These are phyloP conservation scores for Falcunculus frontatus DNA, from an alignment of 2,113 vertebrate genomes.

Conservation along the genomic window DNA sequence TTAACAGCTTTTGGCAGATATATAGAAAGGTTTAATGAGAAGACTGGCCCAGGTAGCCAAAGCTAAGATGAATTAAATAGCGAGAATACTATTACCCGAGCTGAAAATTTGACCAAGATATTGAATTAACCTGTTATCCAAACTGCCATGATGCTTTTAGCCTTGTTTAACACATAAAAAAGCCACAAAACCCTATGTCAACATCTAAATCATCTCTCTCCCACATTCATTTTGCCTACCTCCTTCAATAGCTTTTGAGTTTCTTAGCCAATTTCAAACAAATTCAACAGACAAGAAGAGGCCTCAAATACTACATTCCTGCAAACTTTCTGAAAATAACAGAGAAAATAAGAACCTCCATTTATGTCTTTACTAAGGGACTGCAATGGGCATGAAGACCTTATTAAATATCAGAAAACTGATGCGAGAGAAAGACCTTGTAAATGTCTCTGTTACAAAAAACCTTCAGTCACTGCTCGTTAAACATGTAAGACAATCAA, in stretches of 20 bases:
- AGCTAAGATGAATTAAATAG: not conserved
- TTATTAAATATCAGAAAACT: not conserved
- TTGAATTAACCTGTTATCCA: not conserved
- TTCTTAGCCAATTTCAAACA: not conserved
- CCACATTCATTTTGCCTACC: not conserved
- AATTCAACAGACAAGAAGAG: not conserved
- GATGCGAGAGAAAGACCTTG: not conserved
- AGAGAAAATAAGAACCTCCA: not conserved
- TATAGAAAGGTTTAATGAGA: not conserved
- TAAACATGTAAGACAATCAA: not conserved
- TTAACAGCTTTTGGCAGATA: not conserved
- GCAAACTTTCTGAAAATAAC: not conserved
- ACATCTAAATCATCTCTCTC: not conserved
- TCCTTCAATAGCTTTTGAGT: not conserved
- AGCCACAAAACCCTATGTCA: not conserved
- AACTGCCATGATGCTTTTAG: not conserved
- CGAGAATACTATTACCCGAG: not conserved
- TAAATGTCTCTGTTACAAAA: not conserved
- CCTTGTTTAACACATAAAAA: not conserved
- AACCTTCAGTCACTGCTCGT: not conserved
- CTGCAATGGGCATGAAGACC: not conserved
- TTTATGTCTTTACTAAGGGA: not conserved
- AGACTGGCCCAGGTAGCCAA: not conserved
- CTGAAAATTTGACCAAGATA: slow-evolving; percentile 29
- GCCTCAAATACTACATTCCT: not conserved